Evolutionary conservation across 2,797 vertebrate genomes (phyloP), one percentile per base, ranked within the genome.

Genomic region (Coregonus ussuriensis): DNA sequence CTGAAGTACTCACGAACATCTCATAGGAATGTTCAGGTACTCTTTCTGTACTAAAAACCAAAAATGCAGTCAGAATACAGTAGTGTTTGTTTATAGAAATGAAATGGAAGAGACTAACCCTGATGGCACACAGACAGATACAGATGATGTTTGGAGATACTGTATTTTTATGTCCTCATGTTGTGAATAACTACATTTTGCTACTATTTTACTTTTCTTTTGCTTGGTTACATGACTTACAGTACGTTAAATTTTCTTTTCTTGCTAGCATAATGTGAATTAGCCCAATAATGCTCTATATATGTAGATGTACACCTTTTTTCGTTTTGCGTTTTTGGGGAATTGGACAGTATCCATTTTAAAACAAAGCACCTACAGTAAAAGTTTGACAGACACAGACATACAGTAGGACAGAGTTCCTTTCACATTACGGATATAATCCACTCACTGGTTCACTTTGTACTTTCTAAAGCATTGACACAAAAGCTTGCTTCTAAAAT

Each of bases 261-360:
- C 90, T 92, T 31, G 91, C 84, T 87, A 87, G 83, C 83, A 85
- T 90, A 95, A 93, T 96, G 96, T 97, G 95, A 95, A 94, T 96
- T 96, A 95, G 94, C 94, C 94, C 94, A 93, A 94, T 93, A 95
- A 96, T 94, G 94, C 94, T 95, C 95, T 95, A 93, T 94, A 95
- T 95, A 92, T 94, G 95, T 97, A 97, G 93, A 95, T 94, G 96
- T 96, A 94, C 96, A 95, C 93, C 85, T 92, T 93, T 75, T 52
- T 74, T 77, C 77, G 85, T 77, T 85, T 85, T 84, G 83, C 89
- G 82, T 91, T 65, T 62, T 80, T 13, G 41, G 4, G 41, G 9
- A 13, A 89, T 88, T 79, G 81, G 85, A 81, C 85, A 73, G 83
- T 74, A 82, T 85, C 82, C 77, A 78, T 79, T 88, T 82, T 87